Evolutionary conservation across 1,140 invertebrate genomes (phyloP), one percentile per base, ranked within the genome.

Genomic region (Mactra quadrangularis): DNA sequence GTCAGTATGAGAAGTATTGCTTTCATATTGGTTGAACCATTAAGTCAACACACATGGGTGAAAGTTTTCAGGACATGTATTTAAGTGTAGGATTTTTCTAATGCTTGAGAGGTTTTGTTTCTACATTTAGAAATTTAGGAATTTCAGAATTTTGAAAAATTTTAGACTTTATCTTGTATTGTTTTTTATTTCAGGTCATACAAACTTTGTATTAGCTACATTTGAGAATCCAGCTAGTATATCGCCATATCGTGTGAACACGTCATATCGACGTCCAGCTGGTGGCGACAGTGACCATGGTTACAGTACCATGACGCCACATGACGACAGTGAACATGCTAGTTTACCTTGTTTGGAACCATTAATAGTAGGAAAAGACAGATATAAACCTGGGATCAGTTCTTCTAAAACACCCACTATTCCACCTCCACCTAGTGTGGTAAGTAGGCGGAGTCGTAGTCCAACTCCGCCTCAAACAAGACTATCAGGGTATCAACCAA

Each of bases 301-400:
- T 2, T 98, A 98, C 91, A 98, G 97, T 22, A 98, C 97, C 0
- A 98, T 98, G 97, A 98, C 97, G 0, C 97, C 96, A 0, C 96
- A 97, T 86, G 97, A 97, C 85, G 97, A 98, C 81, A 91, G 90
- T 83, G 91, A 92, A 85, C 92, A 92, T 81, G 92, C 92, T 27
- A 92, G 90, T 86, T 86, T 91, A 45, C 89, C 91, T 0, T 92
- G 96, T 83, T 95, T 95, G 15, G 94, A 95, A 86, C 94, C 94
- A 0, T 78, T 95, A 9, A 87, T 95, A 83, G 94, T 87, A 85
- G 93, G 85, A 81, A 92, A 91, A 91, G 93, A 93, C 86, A 89
- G 88, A 85, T 93, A 87, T 83, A 92, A 59, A 87, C 93, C 90
- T 47, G 89, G 72, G 84, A 57, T 86, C 45, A 79, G 84, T 75